Evolutionary conservation across 1,140 invertebrate genomes (phyloP).

Genomic region (Capitella teleta): DNA sequence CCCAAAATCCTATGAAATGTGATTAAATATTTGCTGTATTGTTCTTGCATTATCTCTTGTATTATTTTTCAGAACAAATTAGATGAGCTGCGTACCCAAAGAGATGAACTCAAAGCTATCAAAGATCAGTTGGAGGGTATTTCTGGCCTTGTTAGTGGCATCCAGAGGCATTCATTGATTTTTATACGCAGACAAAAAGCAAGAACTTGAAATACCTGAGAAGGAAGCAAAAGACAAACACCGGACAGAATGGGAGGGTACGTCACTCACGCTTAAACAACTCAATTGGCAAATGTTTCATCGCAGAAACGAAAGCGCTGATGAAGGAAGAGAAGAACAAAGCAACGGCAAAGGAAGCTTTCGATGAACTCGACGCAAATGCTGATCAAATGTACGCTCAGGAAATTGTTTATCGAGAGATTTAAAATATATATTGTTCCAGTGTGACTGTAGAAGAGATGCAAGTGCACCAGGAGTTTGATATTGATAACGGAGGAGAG

Average conservation of each 20-base stretch:
- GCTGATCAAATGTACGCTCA: no score
- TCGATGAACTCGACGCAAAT: no score
- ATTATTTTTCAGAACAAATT: slow-evolving; percentile 40
- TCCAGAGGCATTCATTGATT: not conserved
- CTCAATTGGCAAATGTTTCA: no score
- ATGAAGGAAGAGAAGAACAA: no score
- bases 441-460: slow-evolving; percentile 54
- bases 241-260: slow-evolving; percentile 35
- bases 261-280: not conserved
- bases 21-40: no score
- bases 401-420: no score
- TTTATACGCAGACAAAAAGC: slow-evolving; percentile 21
- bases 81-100: slow-evolving; percentile 56
- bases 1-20: no score
- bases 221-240: slow-evolving; percentile 36
- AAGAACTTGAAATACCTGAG: slow-evolving; percentile 33
- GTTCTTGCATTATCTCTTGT: no score
- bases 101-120: slow-evolving; percentile 17
- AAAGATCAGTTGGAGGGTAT: slow-evolving; percentile 24
- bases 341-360: no score
- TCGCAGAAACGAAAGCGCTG: no score
- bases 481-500: slow-evolving; percentile 74
- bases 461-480: slow-evolving; percentile 63
- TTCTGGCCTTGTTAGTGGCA: not conserved
- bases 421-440: no score